Evolutionary conservation across 2,113 vertebrate species (phyloP), one percentile per base, ranked within the genome.

Genomic region (Gallinago paraguaiae): DNA sequence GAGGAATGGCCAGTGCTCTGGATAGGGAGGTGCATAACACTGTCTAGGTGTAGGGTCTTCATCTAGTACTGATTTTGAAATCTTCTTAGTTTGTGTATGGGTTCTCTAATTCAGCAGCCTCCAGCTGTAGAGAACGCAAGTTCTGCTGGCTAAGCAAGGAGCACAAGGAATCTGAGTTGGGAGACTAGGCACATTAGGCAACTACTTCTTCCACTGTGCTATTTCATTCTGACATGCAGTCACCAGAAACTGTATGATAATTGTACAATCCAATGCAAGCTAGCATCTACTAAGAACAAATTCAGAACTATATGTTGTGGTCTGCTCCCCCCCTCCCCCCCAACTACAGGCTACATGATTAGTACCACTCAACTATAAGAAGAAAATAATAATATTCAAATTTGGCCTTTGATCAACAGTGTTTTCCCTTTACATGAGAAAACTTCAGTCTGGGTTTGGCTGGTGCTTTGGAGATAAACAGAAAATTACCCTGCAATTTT

Each of bases 381-480:
- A 48, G 46, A 91, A 75, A 78, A 81, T 59, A 61, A 86, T 85
- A 37, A 35, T 45, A 79, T 88, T 94, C 69, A 91, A 80, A 81
- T 75, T 50, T 57, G 67, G 41, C 64, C 87, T 93, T 86, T 88
- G 86, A 90, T 92, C 82, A 95, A 54, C 30, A 77, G 46, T 0
- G 0, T 79, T 89, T 72, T 86, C 65, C 25, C 41, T 82, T 75
- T 56, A 39, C 23, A 60, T 2, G 0, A 84, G 61, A 28, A 61
- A 92, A 84, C 37, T 93, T 90, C 81, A 78, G 37, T n/a, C 39
- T 83, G 65, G 68, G 57, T 71, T 94, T 86, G 82, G 43, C 69
- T 92, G 69, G 46, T 93, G 86, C 63, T 78, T 93, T 90, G 70
- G 67, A 95, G 82, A 93, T 92, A 96, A 94, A 93, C 71, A 92